A percentile compares a stretch with the other conserved stretches of the same genome.
Conservation (phyloP, 2,888 invertebrate genomes). For the Zhuqinia jingwanae region DNA sequence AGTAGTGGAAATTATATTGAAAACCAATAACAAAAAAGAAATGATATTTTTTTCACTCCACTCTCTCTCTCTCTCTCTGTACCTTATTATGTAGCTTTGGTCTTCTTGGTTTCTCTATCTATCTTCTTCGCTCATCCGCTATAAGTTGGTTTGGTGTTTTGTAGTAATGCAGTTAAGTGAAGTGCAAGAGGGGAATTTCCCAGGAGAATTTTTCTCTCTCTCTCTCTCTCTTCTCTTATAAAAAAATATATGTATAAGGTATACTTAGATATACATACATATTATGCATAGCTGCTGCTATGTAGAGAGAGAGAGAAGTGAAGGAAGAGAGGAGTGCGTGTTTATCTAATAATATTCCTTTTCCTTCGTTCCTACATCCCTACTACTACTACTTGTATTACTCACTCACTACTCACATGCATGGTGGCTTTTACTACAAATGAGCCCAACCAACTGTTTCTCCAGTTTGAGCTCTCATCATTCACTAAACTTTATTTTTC, state of each 20-base stretch:
- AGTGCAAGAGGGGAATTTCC: conserved; percentile 25
- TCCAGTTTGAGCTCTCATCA: background rate
- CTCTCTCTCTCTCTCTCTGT: too few relatives aligned
- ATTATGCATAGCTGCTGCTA: too few relatives aligned
- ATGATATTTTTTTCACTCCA: too few relatives aligned
- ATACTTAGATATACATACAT: too few relatives aligned
- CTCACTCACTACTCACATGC: background rate
- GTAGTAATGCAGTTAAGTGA: conserved; percentile 27
- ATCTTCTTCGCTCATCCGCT: too few relatives aligned
- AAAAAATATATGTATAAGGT: too few relatives aligned
- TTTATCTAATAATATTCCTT: background rate
- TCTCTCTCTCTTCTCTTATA: background rate
- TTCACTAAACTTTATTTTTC: background rate
- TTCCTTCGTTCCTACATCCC: background rate
- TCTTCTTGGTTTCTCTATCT: too few relatives aligned
- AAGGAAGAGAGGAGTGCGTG: background rate
- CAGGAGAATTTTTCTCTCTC: conserved; percentile 13
- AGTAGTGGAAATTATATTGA: too few relatives aligned
- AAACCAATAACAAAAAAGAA: too few relatives aligned
- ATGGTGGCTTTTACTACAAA: conserved; percentile 8
- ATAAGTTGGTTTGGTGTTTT: background rate
- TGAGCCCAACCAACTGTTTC: background rate
- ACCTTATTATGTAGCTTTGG: too few relatives aligned
- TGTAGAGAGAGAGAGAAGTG: too few relatives aligned
- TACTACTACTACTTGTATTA: background rate